Base-by-base conservation (phyloP, 2,113 vertebrate genomes). In the Campylomormyrus numenius region DNA sequence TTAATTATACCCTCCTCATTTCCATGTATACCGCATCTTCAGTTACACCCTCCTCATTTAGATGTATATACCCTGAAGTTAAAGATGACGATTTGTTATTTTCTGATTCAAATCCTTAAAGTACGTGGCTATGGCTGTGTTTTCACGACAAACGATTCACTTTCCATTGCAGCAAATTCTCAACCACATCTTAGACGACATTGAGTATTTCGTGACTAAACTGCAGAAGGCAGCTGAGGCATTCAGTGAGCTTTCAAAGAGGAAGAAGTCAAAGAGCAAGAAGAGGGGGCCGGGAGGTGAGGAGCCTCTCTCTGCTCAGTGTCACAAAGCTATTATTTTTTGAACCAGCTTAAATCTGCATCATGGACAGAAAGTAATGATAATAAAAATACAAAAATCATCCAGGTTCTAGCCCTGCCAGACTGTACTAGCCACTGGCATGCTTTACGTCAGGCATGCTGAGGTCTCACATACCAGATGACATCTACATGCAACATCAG, bases 171-270 rank as follows among this genome's bases (percentile, higher is more conserved):
- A 99, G 98, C 97, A 99, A 98, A 99, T 99, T 93, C 96, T 99
- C 91, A 99, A 99, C 93, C 98, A 98, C 92, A 95, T 99, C 94
- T 96, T 99, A 95, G 98, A 99, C 92, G 98, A 99, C 92, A 97
- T 99, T 58, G 98, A 99, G 89, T 97, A 96, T 94, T 99, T 99
- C 90, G 96, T 99, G 90, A 98, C 96, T 89, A 97, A 98, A 93
- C 97, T 99, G 3, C 98, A 99, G 93, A 99, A 98, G 93, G 97
- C 98, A 0, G 97, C 98, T 0, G 98, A 99, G 94, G 98, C 98
- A 0, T 98, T 97, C 90, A 92, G 92, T 48, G 97, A 99, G 85
- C 98, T 99, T 39, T 95, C 96, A 2, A 97, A 96, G 92, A 96
- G 98, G 94, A 99, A 97, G 93, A 99, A 98, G 93, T 93, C 88